phyloP scores from a whole-genome alignment of 2,888 invertebrate genomes.

The Hyposoter didymator region DNA sequence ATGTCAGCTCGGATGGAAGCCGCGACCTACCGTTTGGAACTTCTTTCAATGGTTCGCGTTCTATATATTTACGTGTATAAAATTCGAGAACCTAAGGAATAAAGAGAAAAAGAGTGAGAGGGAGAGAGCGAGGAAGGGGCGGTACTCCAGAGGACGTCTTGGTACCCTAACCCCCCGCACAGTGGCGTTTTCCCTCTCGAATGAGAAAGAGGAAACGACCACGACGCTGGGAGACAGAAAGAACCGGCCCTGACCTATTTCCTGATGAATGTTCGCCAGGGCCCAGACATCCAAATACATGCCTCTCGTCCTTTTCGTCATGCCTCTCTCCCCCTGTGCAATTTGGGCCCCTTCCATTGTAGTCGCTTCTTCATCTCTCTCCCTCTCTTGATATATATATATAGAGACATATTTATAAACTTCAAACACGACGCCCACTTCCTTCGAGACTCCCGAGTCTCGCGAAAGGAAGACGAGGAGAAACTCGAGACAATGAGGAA shows the following conservation, averaged over 20 bases:
- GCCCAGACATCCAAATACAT: conserved; percentile 63
- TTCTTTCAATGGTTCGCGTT: conserved; percentile 40
- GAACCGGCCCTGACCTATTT: conserved; percentile 77
- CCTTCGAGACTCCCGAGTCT: conserved; percentile 65
- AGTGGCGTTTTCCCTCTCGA: conserved; percentile 61
- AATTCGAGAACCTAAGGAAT: conserved; percentile 25
- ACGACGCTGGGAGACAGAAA: conserved; percentile 55
- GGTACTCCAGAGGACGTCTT: conserved; percentile 35
- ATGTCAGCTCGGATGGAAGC: conserved; percentile 40
- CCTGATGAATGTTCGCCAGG: conserved; percentile 69
- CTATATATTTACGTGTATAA: conserved; percentile 4
- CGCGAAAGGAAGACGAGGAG: conserved; percentile 65
- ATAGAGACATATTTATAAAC: conserved; percentile 16
- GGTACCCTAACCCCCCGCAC: conserved; percentile 43
- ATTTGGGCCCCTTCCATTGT: conserved; percentile 65
- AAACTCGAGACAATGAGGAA: conserved; percentile 59
- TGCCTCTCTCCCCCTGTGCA: conserved; percentile 44
- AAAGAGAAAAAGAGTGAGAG: conserved; percentile 28
- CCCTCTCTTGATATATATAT: too few species aligned
- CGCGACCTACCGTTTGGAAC: conserved; percentile 54
- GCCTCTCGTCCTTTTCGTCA: conserved; percentile 46
- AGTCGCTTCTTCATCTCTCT: conserved; percentile 46
- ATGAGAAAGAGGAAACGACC: conserved; percentile 71
- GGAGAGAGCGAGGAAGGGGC: conserved; percentile 19
- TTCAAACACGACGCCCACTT: conserved; percentile 73